Evolutionary conservation across 2,113 vertebrate genomes (phyloP).

Genomic region (Macroglossus sobrinus): DNA sequence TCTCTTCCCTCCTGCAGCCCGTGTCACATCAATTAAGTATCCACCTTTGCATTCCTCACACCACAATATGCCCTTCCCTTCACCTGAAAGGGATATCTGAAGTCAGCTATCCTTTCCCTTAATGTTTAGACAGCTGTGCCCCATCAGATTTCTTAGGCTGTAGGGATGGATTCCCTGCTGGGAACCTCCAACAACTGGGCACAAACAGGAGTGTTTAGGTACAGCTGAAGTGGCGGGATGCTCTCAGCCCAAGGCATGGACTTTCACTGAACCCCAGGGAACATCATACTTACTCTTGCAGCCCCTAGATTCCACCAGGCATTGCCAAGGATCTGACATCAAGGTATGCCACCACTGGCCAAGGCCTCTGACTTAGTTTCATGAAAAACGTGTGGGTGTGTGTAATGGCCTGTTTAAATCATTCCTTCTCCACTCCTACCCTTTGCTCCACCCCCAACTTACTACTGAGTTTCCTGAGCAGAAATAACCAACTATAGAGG

Average conservation of each 20-base stretch:
- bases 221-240: neutral
- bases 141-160: neutral
- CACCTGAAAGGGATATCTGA: neutral
- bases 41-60: neutral
- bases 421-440: neutral
- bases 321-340: neutral
- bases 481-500: conserved; percentile 60
- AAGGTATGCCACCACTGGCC: neutral
- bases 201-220: neutral
- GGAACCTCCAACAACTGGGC: neutral
- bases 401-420: neutral
- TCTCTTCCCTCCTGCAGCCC: neutral
- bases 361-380: neutral
- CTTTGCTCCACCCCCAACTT: neutral
- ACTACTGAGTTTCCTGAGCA: conserved; percentile 39
- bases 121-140: neutral
- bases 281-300: rapidly evolving
- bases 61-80: neutral
- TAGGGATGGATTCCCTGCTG: neutral
- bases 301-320: neutral
- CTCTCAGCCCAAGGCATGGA: neutral
- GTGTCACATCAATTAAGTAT: neutral
- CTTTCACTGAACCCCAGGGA: neutral
- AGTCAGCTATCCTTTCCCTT: neutral
- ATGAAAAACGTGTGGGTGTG: neutral